phyloP scores from a whole-genome alignment of 2,113 vertebrate genomes.

The Pelusios castaneus region DNA sequence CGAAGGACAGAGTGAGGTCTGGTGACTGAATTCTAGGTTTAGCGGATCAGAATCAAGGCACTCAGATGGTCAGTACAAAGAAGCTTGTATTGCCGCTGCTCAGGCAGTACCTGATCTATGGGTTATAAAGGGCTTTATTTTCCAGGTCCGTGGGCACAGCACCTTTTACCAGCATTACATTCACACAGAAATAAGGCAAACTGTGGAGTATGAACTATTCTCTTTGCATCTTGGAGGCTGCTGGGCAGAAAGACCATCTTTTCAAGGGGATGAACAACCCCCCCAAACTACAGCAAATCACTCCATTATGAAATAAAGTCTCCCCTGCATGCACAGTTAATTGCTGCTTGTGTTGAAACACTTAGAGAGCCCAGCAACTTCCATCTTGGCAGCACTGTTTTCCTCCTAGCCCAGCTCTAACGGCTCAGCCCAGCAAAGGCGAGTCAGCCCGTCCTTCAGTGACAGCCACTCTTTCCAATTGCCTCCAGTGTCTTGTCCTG shows the following conservation, averaged over 20 bases:
- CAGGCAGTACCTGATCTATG: neutral
- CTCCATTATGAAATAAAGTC: no score
- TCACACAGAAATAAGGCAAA: neutral
- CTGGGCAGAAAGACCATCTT: neutral
- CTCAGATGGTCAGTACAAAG: neutral
- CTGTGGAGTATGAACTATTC: neutral
- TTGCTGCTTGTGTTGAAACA: neutral
- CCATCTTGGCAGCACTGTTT: rapidly evolving
- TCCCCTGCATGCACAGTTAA: no score
- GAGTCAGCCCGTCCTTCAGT: neutral
- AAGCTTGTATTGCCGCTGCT: neutral
- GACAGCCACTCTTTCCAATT: neutral
- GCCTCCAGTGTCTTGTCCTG: neutral
- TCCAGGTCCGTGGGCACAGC: neutral
- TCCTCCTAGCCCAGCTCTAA: neutral
- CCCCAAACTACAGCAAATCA: no score
- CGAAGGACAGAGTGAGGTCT: neutral
- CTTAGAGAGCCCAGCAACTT: rapidly evolving
- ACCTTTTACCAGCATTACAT: neutral
- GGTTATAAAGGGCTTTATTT: neutral
- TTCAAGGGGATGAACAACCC: neutral
- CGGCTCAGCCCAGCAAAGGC: neutral
- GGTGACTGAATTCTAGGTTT: no score
- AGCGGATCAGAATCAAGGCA: neutral
- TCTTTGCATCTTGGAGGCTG: neutral